Evolutionary conservation across 2,888 invertebrate genomes (phyloP), one percentile per base, ranked within the genome.

Genomic region (Biston stratarius): DNA sequence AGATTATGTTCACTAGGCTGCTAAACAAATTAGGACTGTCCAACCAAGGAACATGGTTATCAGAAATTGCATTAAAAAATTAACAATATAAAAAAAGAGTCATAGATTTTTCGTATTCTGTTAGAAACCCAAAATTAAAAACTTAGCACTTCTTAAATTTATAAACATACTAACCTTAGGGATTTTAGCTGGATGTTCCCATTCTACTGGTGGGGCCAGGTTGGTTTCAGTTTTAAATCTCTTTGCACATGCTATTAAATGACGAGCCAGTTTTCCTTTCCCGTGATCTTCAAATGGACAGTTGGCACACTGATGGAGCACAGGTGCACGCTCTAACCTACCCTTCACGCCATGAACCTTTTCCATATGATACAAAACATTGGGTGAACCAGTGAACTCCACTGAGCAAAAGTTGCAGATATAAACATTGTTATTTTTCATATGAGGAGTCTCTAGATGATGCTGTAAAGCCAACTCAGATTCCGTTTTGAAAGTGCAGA

Each of bases 261-360:
- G 99, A 47, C 98, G 95, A 0, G 97, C 97, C 77, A 99, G 91
- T 89, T 98, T 98, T 38, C 97, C 97, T 89, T 98, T 98, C 62
- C 98, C 97, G 81, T 98, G 98, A 79, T 98, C 98, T 87, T 99
- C 99, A 83, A 98, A 99, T 0, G 98, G 97, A 92, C 99, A 99
- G 83, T 98, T 97, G 0, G 97, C 96, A 85, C 99, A 99, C 84
- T 98, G 98, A 87, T 98, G 98, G 87, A 97, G 97, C 0, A 97
- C 96, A 36, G 97, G 96, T 0, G 97, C 97, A 73, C 97, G 95
- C 79, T 98, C 98, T 68, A 99, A 90, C 70, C 97, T 96, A 6
- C 97, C 98, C 77, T 97, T 95, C 14, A 97, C 96, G 76, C 96
- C 96, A 87, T 99, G 99, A 81, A 97, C 96, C 0, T 97, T 96